Base-by-base conservation (phyloP, 2,888 invertebrate genomes). In the Smittia sp. region DNA sequence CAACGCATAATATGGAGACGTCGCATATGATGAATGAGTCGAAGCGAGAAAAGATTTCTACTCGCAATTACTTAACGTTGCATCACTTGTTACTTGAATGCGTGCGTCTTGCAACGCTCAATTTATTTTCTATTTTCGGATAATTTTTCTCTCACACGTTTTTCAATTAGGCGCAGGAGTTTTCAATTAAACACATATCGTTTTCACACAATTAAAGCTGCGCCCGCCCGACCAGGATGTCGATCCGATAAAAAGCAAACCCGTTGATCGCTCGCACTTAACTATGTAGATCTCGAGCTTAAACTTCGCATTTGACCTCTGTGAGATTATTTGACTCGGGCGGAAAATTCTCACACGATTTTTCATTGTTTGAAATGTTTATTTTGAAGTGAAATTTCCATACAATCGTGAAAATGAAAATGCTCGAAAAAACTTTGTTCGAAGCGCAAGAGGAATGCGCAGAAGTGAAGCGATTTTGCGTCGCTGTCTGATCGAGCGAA, bases 241-340 rank as follows among this genome's bases (percentile, higher is more conserved):
- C n/a, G 27, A 11, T 67, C 41, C 41, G 39, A 67, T 67, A 9
- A 27, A 66, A 9, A 18, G 18, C 3, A 32, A 32, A 15, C 2
- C 15, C 20, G 18, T 18, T 38, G 4, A 67, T 67, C 18, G 38
- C 41, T 67, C 41, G 41, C 67, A 67, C 38, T 67, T 67, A 67
- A 67, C 41, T 38, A 67, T 39, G 20, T 32, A 39, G 67, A 67
- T 67, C 67, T 67, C 27, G 9, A 4, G 27, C 39, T 20, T 67
- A 41, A 67, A 67, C 67, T 67, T 67, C 67, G 39, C 67, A 39
- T 41, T 67, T 67, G 67, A 67, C 69, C 69, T 69, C 69, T 6
- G 1, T 13, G 41, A 46, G 15, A 20, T 22, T 11, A 1, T 3
- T 68, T 68, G n/a, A 22, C 67, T 24, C 69, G 25, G 22, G 18